phyloP scores from a whole-genome alignment of 1,140 invertebrate species.

The Euwallacea similis region DNA sequence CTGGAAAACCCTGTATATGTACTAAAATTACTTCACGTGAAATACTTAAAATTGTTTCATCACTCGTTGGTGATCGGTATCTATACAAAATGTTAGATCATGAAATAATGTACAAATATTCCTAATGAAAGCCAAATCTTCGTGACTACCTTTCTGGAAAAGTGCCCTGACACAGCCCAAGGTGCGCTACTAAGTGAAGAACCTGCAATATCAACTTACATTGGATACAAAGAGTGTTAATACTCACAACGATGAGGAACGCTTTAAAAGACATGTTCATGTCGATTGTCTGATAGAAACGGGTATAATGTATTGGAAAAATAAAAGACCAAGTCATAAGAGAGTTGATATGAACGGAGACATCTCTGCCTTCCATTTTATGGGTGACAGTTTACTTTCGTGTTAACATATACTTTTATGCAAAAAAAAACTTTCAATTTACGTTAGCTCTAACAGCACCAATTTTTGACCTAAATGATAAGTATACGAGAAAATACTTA shows the following conservation, averaged over 20 bases:
- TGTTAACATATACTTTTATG: not conserved
- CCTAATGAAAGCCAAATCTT: no score
- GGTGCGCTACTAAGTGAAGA: not conserved
- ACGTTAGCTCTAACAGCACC: no score
- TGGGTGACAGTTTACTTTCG: no score
- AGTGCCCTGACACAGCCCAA: not conserved
- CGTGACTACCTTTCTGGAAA: not conserved
- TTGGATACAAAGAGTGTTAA: not conserved
- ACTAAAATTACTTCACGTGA: no score
- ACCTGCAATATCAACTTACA: not conserved
- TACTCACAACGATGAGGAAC: not conserved
- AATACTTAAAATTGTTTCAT: no score
- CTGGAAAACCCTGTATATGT: no score
- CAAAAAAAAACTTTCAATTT: not conserved
- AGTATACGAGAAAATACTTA: not conserved
- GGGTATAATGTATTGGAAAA: not conserved
- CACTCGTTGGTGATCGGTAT: no score
- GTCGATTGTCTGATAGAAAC: not conserved
- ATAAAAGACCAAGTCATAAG: no score
- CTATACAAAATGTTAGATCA: no score
- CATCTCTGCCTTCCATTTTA: not conserved
- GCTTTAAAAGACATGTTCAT: not conserved
- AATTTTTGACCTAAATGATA: not conserved
- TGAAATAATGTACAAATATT: no score
- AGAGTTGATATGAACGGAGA: not conserved